Percentiles rank a stretch among this genome's conserved stretches.
phyloP scores from a whole-genome alignment of 2,113 vertebrate species.

The Recurvirostra avosetta region DNA sequence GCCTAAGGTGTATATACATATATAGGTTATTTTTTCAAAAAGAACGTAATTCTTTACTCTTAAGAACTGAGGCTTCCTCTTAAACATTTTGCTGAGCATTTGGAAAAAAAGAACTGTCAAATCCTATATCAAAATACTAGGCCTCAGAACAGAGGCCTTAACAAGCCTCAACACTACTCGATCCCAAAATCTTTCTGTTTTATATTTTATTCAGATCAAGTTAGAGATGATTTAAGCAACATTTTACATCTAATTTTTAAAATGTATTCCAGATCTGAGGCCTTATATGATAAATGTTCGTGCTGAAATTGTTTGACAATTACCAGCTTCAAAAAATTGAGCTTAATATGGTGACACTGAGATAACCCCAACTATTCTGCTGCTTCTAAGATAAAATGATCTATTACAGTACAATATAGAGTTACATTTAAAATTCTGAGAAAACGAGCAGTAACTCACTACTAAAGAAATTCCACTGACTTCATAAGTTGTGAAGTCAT shows the following conservation, averaged over 20 bases:
- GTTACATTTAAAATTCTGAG: not conserved
- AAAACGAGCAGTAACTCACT: slow-evolving; percentile 22
- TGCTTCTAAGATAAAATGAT: slow-evolving; percentile 3
- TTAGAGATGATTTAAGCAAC: not conserved
- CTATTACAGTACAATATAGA: not conserved
- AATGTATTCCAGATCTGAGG: not conserved
- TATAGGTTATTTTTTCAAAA: not conserved
- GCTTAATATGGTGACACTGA: not conserved
- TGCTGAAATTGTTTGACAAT: not conserved
- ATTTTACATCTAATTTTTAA: not conserved
- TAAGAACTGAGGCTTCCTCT: not conserved
- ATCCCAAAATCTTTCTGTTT: not conserved
- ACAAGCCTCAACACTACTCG: not conserved
- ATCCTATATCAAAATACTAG: not conserved
- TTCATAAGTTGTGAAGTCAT: not conserved
- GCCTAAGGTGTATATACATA: not conserved
- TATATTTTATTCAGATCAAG: slow-evolving; percentile 8
- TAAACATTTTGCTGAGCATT: not conserved
- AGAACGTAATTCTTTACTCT: not conserved
- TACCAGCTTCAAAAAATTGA: not conserved
- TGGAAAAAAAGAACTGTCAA: not conserved
- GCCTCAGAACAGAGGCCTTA: not conserved
- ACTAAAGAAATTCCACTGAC: not conserved
- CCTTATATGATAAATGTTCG: not conserved
- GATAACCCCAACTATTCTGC: not conserved